phyloP scores from a whole-genome alignment of 2,888 invertebrate genomes.

The Caenorhabditis sp. region DNA sequence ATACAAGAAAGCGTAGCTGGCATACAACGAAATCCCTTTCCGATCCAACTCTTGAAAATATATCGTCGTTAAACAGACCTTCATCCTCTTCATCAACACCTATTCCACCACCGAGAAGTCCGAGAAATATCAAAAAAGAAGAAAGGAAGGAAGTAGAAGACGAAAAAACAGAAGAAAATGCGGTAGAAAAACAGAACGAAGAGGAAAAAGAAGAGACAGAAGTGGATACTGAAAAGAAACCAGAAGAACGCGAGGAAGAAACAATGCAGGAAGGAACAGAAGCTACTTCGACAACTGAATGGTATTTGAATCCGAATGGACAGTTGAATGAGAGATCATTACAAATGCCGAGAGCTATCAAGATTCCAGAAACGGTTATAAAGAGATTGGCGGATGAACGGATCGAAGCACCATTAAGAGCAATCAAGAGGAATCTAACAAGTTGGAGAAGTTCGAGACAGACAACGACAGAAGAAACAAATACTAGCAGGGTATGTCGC shows the following conservation, averaged over 20 bases:
- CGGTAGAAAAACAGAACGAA: not conserved
- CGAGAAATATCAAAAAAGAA: constrained; percentile 4
- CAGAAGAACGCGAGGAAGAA: constrained; percentile 2
- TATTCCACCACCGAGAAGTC: constrained; percentile 36
- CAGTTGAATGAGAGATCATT: constrained; percentile 61
- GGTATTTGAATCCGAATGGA: constrained; percentile 64
- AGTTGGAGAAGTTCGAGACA: constrained; percentile 21
- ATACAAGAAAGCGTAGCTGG: constrained; percentile 51
- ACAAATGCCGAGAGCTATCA: constrained; percentile 56
- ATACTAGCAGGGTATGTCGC: not conserved
- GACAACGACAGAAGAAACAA: constrained; percentile 12
- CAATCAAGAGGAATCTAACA: constrained; percentile 37
- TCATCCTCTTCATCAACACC: constrained; percentile 16
- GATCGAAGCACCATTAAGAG: constrained; percentile 44
- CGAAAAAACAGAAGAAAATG: not conserved
- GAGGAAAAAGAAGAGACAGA: constrained; percentile 2
- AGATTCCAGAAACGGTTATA: constrained; percentile 43
- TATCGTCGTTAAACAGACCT: constrained; percentile 28
- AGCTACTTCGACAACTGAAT: constrained; percentile 45
- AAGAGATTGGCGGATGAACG: constrained; percentile 40
- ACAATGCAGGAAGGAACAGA: constrained; percentile 3
- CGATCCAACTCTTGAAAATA: constrained; percentile 27
- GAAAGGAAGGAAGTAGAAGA: not conserved
- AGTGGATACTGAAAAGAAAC: not conserved
- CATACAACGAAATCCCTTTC: constrained; percentile 26